Evolutionary conservation across 2,797 vertebrate species (phyloP).

Genomic region (Oreochromis mossambicus): DNA sequence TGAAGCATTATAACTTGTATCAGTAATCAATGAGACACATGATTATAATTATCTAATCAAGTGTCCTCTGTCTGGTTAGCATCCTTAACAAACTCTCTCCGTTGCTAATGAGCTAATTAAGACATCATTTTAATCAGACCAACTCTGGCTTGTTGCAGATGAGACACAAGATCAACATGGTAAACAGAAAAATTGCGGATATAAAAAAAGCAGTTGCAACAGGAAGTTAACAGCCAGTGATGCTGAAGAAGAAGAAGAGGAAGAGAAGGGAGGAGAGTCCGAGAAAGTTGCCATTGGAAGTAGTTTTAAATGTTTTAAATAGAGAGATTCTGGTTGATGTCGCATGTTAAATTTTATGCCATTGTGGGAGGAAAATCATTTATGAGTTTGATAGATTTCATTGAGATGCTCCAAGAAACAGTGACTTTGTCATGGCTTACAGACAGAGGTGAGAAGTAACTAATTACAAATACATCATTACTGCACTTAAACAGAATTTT

Average conservation of each 20-base stretch:
- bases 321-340: neutral
- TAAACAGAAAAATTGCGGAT: conserved; percentile 25
- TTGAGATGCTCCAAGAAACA: neutral
- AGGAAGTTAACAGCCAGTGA: neutral
- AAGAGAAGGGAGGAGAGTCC: neutral
- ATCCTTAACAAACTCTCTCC: conserved; percentile 43
- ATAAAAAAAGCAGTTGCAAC: neutral
- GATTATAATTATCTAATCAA: conserved; percentile 57
- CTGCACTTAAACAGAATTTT: neutral
- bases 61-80: conserved; percentile 50
- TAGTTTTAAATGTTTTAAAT: neutral
- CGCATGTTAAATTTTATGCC: neutral
- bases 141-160: conserved; percentile 17
- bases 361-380: neutral
- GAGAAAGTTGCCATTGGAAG: neutral
- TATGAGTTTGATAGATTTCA: neutral
- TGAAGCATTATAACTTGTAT: neutral
- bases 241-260: neutral
- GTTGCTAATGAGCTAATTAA: conserved; percentile 60
- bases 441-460: neutral
- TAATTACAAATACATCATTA: neutral
- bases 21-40: conserved; percentile 39
- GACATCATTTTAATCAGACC: conserved; percentile 45
- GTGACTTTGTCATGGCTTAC: neutral
- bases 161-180: conserved; percentile 21